Conservation (phyloP, 1,140 invertebrate species). For the Sitobion miscanthi region DNA sequence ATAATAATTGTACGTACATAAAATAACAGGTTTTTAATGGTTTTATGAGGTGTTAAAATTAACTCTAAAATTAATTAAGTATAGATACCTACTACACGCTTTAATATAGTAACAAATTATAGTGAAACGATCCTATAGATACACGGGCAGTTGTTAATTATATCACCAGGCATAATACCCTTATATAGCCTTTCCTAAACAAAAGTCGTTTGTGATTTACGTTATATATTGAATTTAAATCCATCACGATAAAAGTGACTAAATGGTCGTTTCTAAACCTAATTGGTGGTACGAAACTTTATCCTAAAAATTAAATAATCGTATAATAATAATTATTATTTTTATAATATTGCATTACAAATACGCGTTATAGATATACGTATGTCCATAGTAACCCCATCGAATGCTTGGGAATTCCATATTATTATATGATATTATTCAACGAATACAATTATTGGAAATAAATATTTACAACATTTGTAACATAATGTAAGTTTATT, state of each 20-base stretch:
- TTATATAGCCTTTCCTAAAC: neutral
- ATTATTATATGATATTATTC: neutral
- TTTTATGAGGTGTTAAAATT: neutral
- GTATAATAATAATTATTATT: neutral
- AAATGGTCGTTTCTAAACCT: neutral
- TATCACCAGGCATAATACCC: neutral
- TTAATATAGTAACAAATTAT: neutral
- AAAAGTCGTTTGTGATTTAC: neutral
- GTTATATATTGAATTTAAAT: neutral
- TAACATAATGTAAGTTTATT: neutral
- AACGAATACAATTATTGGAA: neutral
- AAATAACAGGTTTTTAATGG: neutral
- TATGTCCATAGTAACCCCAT: neutral
- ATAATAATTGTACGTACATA: neutral
- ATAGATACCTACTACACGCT: neutral
- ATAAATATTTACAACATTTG: conserved; percentile 3
- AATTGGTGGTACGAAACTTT: neutral
- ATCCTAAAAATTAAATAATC: neutral
- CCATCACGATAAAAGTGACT: neutral
- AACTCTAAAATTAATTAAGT: neutral
- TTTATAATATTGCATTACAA: neutral
- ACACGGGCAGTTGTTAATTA: neutral
- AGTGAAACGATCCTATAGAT: neutral
- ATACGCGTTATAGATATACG: neutral
- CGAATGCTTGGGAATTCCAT: neutral